Evolutionary conservation across 1,140 invertebrate genomes (phyloP).

Genomic region (Pentalonia nigronervosa): DNA sequence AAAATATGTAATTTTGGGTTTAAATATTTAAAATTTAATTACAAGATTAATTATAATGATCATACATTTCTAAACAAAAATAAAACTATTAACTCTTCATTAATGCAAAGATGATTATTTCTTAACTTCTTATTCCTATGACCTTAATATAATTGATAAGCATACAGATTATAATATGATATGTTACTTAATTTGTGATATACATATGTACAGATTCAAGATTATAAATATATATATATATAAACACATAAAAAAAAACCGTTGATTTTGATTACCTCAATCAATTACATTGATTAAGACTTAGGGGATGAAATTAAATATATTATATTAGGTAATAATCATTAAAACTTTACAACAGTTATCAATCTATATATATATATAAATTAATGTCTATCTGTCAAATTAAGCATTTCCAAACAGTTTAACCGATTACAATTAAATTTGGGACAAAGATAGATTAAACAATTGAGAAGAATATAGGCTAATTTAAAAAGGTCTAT

Average conservation of each 20-base stretch:
- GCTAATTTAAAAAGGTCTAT: too few species aligned
- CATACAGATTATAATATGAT: neutral
- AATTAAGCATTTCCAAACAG: too few species aligned
- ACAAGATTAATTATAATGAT: neutral
- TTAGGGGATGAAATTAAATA: neutral
- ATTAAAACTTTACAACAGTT: neutral
- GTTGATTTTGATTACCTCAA: neutral
- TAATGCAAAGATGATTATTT: neutral
- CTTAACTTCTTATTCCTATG: neutral
- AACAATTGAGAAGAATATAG: too few species aligned
- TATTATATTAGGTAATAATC: neutral
- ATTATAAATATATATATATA: neutral
- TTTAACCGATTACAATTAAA: too few species aligned
- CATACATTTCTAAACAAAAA: neutral
- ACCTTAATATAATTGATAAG: slow-evolving; percentile 11
- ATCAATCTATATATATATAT: too few species aligned
- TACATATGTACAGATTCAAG: neutral
- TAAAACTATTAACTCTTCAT: neutral
- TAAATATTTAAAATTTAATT: neutral
- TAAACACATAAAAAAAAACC: neutral
- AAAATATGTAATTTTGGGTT: neutral
- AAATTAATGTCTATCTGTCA: too few species aligned
- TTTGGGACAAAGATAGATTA: too few species aligned
- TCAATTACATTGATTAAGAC: too few species aligned
- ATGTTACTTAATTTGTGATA: neutral